Base-by-base conservation (phyloP, 2,797 vertebrate genomes). In the Karalla daura region DNA sequence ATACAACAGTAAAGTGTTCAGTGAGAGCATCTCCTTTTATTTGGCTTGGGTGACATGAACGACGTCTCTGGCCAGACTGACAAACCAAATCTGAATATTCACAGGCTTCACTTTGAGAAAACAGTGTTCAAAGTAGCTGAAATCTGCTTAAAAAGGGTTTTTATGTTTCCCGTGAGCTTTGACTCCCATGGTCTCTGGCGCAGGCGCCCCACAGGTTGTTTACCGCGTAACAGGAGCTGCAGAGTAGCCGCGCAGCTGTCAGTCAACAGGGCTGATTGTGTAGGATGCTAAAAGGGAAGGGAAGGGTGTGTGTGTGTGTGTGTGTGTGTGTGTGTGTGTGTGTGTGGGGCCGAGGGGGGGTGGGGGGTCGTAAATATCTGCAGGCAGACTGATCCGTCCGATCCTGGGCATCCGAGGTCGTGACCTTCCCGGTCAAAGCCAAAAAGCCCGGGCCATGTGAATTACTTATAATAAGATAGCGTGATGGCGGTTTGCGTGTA, bases 381-480 rank as follows among this genome's bases (percentile, higher is more conserved):
- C 4, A 45, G 37, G 36, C 39, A 45, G 41, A 49, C 52, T 61
- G 51, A 80, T 74, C 45, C 5, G 32, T 52, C 58, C 65, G 55
- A 68, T 74, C 50, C 63, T 33, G 54, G 27, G 35, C 64, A 62
- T 85, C 52, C 13, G 41, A 63, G 80, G 81, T 88, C 80, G 46
- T 1, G 51, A 80, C 87, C 70, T 46, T 65, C 27, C 53, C 55
- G 53, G 35, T 64, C 37, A 37, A 60, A 64, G 58, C 43, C 51
- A 85, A 83, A 75, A 72, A 73, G 14, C 45, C 15, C 5, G 74
- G 60, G 54, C n/a, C 59, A 63, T 66, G 56, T 81, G 69, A 83
- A 61, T 28, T 4, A 9, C 73, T 88, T 78, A 83, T 84, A 76
- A 79, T 85, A 83, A 71, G 52, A 74, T 23, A 18, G n/a, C 44